phyloP scores from a whole-genome alignment of 2,888 invertebrate genomes.

The Pseudococcus viburni region DNA sequence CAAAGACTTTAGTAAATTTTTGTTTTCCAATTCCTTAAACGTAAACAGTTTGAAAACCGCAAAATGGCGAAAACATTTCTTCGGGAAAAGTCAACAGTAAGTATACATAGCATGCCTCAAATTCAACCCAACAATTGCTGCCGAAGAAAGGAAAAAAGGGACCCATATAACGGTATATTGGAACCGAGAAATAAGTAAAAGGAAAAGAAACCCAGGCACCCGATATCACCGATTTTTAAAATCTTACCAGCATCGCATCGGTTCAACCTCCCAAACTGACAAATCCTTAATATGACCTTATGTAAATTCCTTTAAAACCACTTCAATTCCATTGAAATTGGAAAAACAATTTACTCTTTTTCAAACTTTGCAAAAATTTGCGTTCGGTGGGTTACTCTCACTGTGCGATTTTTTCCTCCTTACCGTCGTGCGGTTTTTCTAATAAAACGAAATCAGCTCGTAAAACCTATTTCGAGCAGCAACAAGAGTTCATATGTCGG shows the following conservation, averaged over 20 bases:
- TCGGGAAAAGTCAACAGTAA: slow-evolving; percentile 6
- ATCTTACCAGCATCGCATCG: neutral
- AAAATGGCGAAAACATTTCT: slow-evolving; percentile 1
- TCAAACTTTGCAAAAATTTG: slow-evolving; percentile 42
- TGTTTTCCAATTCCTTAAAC: slow-evolving; percentile 16
- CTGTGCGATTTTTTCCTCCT: neutral
- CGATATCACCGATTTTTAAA: neutral
- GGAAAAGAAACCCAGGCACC: neutral
- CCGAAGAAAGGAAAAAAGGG: neutral
- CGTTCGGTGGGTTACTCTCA: neutral
- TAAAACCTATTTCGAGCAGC: slow-evolving; percentile 45
- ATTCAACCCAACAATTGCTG: neutral
- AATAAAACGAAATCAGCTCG: slow-evolving; percentile 53
- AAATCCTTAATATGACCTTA: slow-evolving; percentile 54
- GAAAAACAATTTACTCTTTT: slow-evolving; percentile 44
- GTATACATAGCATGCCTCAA: slow-evolving; percentile 5
- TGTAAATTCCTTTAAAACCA: slow-evolving; percentile 54
- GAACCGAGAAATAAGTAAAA: neutral
- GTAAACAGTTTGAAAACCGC: neutral
- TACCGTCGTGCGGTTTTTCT: neutral
- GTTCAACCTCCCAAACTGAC: slow-evolving; percentile 38
- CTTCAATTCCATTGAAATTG: slow-evolving; percentile 49
- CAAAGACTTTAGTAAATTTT: neutral
- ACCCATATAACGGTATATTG: slow-evolving; percentile 13
- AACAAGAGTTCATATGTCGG: slow-evolving; percentile 51